phyloP scores from a whole-genome alignment of 1,140 invertebrate species.

The Leucophenga varia region DNA sequence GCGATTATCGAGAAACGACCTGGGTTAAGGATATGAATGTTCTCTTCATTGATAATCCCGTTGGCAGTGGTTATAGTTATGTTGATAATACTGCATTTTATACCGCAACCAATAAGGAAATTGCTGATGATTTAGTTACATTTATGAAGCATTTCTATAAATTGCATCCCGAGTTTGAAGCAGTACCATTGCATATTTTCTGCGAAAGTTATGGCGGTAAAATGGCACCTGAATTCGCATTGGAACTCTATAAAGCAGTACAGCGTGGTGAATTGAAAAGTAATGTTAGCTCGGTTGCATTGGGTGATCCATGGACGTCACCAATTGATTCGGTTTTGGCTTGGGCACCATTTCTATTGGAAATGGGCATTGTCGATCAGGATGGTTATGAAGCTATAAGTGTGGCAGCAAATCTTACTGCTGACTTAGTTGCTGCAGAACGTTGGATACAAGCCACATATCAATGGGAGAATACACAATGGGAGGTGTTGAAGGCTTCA shows the following conservation, averaged over 20 bases:
- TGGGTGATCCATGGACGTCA: conserved; percentile 86
- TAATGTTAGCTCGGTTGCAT: conserved; percentile 74
- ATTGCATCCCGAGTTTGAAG: conserved; percentile 66
- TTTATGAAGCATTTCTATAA: conserved; percentile 68
- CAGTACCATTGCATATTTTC: conserved; percentile 76
- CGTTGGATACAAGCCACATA: conserved; percentile 64
- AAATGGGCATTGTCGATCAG: conserved; percentile 65
- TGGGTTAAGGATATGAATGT: conserved; percentile 82
- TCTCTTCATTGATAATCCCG: conserved; percentile 85
- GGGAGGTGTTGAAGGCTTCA: conserved; percentile 61
- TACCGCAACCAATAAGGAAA: conserved; percentile 70
- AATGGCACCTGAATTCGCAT: conserved; percentile 79
- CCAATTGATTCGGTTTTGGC: conserved; percentile 77
- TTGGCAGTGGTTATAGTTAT: conserved; percentile 86
- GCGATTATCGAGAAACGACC: conserved; percentile 67
- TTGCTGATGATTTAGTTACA: conserved; percentile 75
- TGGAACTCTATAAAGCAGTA: conserved; percentile 63
- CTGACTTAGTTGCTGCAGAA: conserved; percentile 59
- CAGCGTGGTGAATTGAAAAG: conserved; percentile 64
- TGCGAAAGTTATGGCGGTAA: conserved; percentile 89
- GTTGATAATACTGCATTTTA: conserved; percentile 63
- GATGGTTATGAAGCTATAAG: conserved; percentile 61
- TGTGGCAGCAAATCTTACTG: conserved; percentile 58
- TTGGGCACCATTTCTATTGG: conserved; percentile 69
- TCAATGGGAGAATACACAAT: conserved; percentile 67